Base-by-base conservation (phyloP, 2,113 vertebrate species). In the Neotoma lepida region DNA sequence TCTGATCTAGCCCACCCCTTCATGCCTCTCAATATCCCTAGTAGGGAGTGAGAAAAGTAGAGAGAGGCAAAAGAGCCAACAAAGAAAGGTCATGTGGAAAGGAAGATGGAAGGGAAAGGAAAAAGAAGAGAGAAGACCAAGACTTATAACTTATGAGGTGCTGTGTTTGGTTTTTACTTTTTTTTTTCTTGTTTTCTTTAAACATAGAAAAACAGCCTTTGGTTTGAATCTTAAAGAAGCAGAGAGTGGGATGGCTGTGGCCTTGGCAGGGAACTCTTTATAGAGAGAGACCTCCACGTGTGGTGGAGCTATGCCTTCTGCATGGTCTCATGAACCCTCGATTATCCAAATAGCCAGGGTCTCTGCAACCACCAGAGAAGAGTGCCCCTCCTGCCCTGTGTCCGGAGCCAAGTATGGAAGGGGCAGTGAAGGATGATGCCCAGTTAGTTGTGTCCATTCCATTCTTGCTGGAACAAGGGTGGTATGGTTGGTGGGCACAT, bases 121-220 rank as follows among this genome's bases (percentile, higher is more conserved):
- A 84, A 58, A 80, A 39, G 56, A 95, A 66, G 82, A 30, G 87
- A 73, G 94, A 97, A 97, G 97, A 96, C 77, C 97, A 94, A 97
- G 97, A 51, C 94, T 91, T 94, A 94, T 61, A 95, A 95, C 97
- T 97, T 97, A 97, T 98, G 98, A 98, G 98, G 98, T 98, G 96
- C 95, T 97, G 73, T 89, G 97, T 97, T 97, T 95, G 97, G 96
- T 96, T 97, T 97, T 92, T 91, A 95, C 86, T 95, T 94, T 97
- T 91, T 90, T 84, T 70, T 91, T 94, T 89, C 68, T 88, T 63
- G 78, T 94, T 96, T 95, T 93, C 89, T 97, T 98, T 97, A 90
- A 97, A 96, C 93, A 80, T 98, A 98, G 97, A 98, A 97, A 98
- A 98, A 97, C 98, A 98, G 97, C 97, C 98, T 98, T 98, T 98